Evolutionary conservation across 1,140 invertebrate species (phyloP).

Genomic region (Pogonus chalceus): DNA sequence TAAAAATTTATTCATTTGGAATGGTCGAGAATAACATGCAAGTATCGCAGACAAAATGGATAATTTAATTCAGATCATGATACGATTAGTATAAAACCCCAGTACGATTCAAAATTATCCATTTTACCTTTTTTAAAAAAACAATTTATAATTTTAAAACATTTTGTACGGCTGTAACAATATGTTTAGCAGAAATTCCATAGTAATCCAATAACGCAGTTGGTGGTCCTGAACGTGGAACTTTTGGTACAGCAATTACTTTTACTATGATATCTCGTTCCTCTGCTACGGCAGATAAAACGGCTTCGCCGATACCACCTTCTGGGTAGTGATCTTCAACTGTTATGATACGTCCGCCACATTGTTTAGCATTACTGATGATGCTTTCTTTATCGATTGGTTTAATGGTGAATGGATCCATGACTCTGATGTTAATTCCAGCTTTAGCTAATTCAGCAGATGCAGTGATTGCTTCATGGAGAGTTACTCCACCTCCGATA

Average conservation of each 20-base stretch:
- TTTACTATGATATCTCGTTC: slow-evolving; percentile 68
- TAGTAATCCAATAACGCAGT: slow-evolving; percentile 75
- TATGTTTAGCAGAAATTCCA: slow-evolving; percentile 75
- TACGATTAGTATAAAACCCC: no score
- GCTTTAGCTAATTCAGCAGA: slow-evolving; percentile 60
- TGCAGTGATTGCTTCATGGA: slow-evolving; percentile 83
- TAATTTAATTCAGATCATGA: no score
- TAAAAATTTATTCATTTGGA: no score
- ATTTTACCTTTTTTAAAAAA: no score
- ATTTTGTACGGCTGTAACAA: slow-evolving; percentile 60
- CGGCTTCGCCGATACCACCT: slow-evolving; percentile 93
- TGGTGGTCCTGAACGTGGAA: slow-evolving; percentile 88
- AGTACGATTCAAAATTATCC: no score
- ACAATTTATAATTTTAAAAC: slow-evolving; percentile 45
- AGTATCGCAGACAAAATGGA: no score
- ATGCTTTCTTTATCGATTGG: slow-evolving; percentile 80
- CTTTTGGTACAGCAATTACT: slow-evolving; percentile 69
- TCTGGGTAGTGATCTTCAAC: slow-evolving; percentile 97
- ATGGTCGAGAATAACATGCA: no score
- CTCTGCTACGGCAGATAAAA: slow-evolving; percentile 66
- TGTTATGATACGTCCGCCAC: slow-evolving; percentile 75
- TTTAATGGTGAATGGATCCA: slow-evolving; percentile 95
- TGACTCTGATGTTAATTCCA: slow-evolving; percentile 64
- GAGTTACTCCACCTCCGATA: slow-evolving; percentile 86
- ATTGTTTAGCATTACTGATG: slow-evolving; percentile 65